phyloP scores from a whole-genome alignment of 2,113 vertebrate genomes.

The Tamias sibiricus region DNA sequence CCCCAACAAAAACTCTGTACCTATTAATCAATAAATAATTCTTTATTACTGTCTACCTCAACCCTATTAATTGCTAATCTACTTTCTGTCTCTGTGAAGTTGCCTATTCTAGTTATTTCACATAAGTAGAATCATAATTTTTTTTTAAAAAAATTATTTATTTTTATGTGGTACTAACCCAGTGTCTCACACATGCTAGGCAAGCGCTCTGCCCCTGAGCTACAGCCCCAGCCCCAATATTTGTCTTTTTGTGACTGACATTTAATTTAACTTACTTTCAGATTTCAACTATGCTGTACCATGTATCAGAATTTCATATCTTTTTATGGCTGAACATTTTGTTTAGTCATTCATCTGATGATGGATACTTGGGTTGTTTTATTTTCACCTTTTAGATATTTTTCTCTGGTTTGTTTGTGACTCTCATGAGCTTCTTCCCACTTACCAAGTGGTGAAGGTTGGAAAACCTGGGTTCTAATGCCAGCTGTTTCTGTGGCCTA shows the following conservation, averaged over 20 bases:
- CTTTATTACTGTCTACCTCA: too few relatives aligned
- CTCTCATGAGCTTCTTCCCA: neutral
- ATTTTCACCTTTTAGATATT: slow-evolving; percentile 20
- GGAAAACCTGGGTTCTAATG: neutral
- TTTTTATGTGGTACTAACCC: too few relatives aligned
- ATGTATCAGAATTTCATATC: neutral
- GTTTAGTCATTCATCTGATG: neutral
- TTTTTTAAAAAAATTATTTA: too few relatives aligned
- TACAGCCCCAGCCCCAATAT: neutral
- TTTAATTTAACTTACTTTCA: neutral
- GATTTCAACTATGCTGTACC: neutral
- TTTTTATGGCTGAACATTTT: slow-evolving; percentile 6
- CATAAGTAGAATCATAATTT: neutral
- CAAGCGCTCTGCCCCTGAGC: too few relatives aligned
- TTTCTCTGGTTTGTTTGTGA: neutral
- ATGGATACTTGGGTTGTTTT: neutral
- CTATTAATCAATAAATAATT: neutral
- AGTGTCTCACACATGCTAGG: too few relatives aligned
- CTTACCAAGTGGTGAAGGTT: neutral
- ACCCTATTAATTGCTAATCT: neutral
- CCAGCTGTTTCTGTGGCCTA: neutral
- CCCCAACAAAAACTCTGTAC: neutral
- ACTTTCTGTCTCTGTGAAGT: neutral
- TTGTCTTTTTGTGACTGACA: neutral
- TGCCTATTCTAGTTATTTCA: neutral